Evolutionary conservation across 1,140 invertebrate genomes (phyloP).

Genomic region (Calephelis virginiensis): DNA sequence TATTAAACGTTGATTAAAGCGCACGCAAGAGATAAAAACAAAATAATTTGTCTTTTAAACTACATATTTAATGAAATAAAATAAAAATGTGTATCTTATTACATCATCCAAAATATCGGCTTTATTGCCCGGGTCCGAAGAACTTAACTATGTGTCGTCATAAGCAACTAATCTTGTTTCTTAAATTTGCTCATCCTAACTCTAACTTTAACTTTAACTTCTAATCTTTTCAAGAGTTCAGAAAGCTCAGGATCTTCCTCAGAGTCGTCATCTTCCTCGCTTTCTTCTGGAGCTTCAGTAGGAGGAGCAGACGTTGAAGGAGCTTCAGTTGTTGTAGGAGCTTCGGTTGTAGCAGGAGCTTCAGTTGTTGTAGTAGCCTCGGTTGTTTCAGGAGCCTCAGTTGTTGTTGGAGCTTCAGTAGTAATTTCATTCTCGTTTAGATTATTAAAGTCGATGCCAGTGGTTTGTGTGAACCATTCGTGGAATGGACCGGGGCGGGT

Average conservation of each 20-base stretch:
- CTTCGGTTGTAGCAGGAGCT: constrained; percentile 21
- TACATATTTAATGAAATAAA: too few relatives aligned
- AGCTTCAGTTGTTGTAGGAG: constrained; percentile 22
- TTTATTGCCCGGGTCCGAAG: too few relatives aligned
- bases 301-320: constrained; percentile 26
- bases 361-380: constrained; percentile 16
- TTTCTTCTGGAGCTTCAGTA: constrained; percentile 21
- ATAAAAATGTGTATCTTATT: too few relatives aligned
- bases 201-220: constrained; percentile 59
- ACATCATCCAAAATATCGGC: too few relatives aligned
- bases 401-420: constrained; percentile 22
- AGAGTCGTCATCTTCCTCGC: constrained; percentile 33
- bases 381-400: constrained; percentile 20
- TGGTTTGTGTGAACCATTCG: constrained; percentile 44
- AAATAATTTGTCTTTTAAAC: too few relatives aligned
- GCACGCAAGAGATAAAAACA: too few relatives aligned
- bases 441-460: constrained; percentile 58
- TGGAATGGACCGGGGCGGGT: constrained; percentile 54
- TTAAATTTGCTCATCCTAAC: constrained; percentile 50
- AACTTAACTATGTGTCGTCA: too few relatives aligned
- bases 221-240: constrained; percentile 51
- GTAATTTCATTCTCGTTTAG: constrained; percentile 40
- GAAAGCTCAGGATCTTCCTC: constrained; percentile 47
- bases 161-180: constrained; percentile 5
- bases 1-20: too few relatives aligned